Evolutionary conservation across 2,888 invertebrate genomes (phyloP), one percentile per base, ranked within the genome.

Genomic region (Parnassius glacialis): DNA sequence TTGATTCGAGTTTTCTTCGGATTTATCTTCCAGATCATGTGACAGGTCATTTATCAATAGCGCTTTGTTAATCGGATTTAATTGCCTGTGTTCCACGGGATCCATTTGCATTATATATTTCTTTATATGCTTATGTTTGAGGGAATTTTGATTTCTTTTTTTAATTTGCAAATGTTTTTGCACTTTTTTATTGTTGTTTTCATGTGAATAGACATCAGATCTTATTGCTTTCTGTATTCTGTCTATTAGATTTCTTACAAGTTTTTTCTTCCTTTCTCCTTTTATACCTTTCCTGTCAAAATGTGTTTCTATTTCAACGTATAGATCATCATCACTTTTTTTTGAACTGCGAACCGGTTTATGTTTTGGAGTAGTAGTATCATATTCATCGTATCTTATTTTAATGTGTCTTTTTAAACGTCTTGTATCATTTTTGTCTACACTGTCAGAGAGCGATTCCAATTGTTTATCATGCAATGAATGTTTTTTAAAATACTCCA

Each of bases 271-370:
- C 62, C 81, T 85, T 54, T 86, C 84, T 0, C 84, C 86, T 72
- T 83, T 84, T 56, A 80, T 64, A 0, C 87, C 85, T 72, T 85
- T 86, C 48, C 84, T 82, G 60, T 88, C 83, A 54, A 87, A 85
- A 70, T 90, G 89, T 7, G 90, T 89, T 81, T 91, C 88, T 3
- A 91, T 90, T 81, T 90, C 90, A 1, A 91, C 84, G 47, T 78
- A 88, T 1, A 90, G 64, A 64, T 90, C 87, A 58, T 90, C 88
- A 1, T 87, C 85, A 12, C 80, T 76, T 9, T 74, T 76, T 51
- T 76, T 73, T 3, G 63, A 64, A 57, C 68, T 60, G 58, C 66
- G 52, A 0, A 44, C 9, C 43, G 45, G 57, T 70, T 76, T 78
- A 59, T 59, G 55, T 64, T 64, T 73, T 45, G 60, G 44, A 11